phyloP scores from a whole-genome alignment of 1,140 invertebrate species.

The Polyergus mexicanus region DNA sequence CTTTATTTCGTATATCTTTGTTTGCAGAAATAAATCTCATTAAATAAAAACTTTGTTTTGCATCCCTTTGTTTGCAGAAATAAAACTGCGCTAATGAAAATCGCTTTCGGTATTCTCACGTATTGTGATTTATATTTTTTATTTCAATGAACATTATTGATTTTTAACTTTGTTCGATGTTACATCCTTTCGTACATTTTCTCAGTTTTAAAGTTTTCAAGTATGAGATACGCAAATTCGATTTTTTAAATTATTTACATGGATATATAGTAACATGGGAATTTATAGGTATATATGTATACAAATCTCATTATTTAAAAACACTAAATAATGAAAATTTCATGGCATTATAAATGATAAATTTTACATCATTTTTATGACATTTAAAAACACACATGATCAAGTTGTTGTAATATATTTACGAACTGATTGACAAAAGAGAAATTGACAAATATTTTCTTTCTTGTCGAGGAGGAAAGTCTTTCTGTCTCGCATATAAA shows the following conservation, averaged over 20 bases:
- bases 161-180: not conserved
- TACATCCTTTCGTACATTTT: not conserved
- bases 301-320: not conserved
- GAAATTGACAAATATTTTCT: conserved; percentile 36
- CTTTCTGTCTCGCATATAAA: conserved; percentile 16
- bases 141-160: not conserved
- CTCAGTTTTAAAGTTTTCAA: not conserved
- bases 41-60: not conserved
- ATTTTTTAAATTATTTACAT: conserved; percentile 22
- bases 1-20: not conserved
- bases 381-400: conserved; percentile 16
- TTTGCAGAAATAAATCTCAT: not conserved
- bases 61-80: not conserved
- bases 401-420: conserved; percentile 16
- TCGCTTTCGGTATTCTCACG: not conserved
- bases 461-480: not conserved
- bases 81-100: not conserved
- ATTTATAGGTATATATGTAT: not conserved
- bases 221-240: not conserved
- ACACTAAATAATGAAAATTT: not conserved
- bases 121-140: not conserved
- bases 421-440: conserved; percentile 53
- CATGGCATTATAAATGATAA: conserved; percentile 10
- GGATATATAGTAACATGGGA: too few species aligned
- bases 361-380: conserved; percentile 12